Conservation (phyloP, 2,888 invertebrate genomes). For the Oeneis ivallda region DNA sequence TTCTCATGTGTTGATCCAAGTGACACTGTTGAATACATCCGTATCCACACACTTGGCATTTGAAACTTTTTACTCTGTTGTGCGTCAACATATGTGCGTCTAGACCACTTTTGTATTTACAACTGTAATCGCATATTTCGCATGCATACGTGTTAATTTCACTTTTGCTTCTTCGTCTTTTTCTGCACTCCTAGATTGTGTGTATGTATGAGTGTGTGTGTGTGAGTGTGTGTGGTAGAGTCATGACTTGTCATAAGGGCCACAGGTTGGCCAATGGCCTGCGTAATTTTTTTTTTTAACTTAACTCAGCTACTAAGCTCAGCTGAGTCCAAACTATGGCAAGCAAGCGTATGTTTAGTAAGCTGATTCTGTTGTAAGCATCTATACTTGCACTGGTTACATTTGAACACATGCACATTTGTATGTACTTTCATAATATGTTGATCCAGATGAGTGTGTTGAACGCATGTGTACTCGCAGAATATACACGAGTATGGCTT, state of each 20-base stretch:
- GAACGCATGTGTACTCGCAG: background rate
- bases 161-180: background rate
- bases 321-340: no score
- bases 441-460: background rate
- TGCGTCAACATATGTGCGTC: background rate
- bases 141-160: background rate
- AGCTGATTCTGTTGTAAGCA: no score
- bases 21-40: background rate
- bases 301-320: no score
- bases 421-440: background rate
- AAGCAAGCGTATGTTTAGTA: no score
- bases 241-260: no score
- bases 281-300: no score
- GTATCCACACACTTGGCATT: background rate
- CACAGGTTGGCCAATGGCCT: no score
- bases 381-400: no score
- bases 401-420: background rate
- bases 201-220: no score
- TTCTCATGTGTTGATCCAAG: slow-evolving; percentile 2
- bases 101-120: background rate
- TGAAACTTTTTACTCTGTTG: background rate
- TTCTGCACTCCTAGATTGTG: background rate
- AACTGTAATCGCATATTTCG: background rate
- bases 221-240: no score
- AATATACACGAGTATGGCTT: background rate